Conservation (phyloP, 2,797 vertebrate genomes). For the Argyrosomus regius region DNA sequence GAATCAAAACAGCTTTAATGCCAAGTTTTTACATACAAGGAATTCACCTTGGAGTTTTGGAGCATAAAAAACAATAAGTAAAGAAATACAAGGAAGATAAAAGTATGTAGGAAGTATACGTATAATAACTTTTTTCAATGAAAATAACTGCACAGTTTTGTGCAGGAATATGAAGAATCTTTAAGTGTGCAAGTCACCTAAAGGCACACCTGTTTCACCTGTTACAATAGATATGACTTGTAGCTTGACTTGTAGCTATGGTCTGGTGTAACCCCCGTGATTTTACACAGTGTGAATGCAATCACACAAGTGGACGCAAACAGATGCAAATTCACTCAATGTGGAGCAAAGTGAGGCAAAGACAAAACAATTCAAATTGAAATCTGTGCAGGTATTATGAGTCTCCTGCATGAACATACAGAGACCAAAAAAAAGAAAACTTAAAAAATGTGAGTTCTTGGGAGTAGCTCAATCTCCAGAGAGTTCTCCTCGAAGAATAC, state of each 20-base stretch:
- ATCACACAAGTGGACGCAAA: neutral
- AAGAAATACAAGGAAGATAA: too few relatives aligned
- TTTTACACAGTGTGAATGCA: neutral
- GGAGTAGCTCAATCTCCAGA: too few relatives aligned
- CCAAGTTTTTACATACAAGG: too few relatives aligned
- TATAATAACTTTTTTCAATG: too few relatives aligned
- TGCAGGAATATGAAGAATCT: too few relatives aligned
- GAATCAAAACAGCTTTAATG: too few relatives aligned
- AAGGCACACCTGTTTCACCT: neutral
- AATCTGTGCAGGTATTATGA: neutral
- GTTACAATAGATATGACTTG: neutral
- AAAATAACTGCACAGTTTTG: too few relatives aligned
- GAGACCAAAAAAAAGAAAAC: neutral
- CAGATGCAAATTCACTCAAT: neutral
- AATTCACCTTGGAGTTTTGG: too few relatives aligned
- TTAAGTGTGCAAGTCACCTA: too few relatives aligned
- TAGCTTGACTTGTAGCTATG: neutral
- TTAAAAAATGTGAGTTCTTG: neutral
- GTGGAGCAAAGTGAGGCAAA: neutral
- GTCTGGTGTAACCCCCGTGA: neutral
- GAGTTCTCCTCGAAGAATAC: too few relatives aligned
- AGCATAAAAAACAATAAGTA: too few relatives aligned
- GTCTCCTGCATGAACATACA: neutral
- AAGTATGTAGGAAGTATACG: too few relatives aligned
- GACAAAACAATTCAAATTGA: neutral